These are phyloP conservation scores for Calephelis perditalis DNA, from an alignment of 2,888 invertebrate species.

Conservation along the genomic window DNA sequence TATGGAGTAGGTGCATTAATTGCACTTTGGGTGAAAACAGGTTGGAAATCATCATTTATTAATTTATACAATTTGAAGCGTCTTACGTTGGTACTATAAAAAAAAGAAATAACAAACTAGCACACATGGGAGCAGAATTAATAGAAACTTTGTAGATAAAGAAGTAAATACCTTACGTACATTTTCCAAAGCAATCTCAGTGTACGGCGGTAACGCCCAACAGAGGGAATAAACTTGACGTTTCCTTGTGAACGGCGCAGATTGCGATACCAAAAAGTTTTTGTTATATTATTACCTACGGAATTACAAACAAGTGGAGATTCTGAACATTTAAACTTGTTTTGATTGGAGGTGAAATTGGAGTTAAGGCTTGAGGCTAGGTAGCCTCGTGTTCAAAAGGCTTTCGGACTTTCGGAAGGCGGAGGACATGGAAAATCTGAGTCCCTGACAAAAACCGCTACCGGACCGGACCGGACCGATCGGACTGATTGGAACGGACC, in stretches of 20 bases:
- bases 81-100: not conserved
- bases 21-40: too few relatives aligned
- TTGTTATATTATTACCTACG: not conserved
- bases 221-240: constrained; percentile 1
- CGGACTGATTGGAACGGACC: too few relatives aligned
- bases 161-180: constrained; percentile 3
- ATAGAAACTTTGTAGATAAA: constrained; percentile 7
- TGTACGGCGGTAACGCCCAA: not conserved
- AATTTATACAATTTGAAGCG: not conserved
- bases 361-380: too few relatives aligned
- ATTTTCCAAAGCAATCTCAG: constrained; percentile 1
- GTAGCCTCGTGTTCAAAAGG: too few relatives aligned
- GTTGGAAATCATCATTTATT: not conserved
- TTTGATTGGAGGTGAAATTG: too few relatives aligned
- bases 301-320: not conserved
- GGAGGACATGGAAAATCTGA: too few relatives aligned
- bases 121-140: constrained; percentile 3
- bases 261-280: constrained; percentile 1
- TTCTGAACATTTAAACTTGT: too few relatives aligned
- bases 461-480: too few relatives aligned
- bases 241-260: not conserved
- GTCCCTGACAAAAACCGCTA: too few relatives aligned
- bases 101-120: not conserved
- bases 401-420: too few relatives aligned
- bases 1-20: too few relatives aligned